A percentile compares a stretch with the other conserved stretches of the same genome.
Conservation (phyloP, 2,888 invertebrate species). For the Agrotis puta region DNA sequence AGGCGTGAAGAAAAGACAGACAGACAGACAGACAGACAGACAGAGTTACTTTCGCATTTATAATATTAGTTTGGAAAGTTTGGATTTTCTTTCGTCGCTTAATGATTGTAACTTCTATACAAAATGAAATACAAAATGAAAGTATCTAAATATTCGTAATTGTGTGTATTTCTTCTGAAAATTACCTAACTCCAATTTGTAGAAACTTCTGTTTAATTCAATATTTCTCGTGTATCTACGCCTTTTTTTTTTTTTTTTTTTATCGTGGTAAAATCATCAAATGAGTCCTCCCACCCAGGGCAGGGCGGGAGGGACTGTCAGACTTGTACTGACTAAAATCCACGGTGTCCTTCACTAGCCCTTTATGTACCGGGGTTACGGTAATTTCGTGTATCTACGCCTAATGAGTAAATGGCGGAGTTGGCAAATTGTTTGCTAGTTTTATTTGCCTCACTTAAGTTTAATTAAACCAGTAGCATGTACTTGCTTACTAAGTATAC, state of each 20-base stretch:
- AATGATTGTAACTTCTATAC: neutral
- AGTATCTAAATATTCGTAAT: neutral
- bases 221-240: slow-evolving; percentile 47
- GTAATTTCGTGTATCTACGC: slow-evolving; percentile 24
- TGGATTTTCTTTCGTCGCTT: too few relatives aligned
- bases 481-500: neutral
- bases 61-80: too few relatives aligned
- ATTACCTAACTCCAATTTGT: slow-evolving; percentile 30
- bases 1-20: too few relatives aligned
- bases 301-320: too few relatives aligned
- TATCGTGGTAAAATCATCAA: too few relatives aligned
- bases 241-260: too few relatives aligned
- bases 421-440: slow-evolving; percentile 43
- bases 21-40: too few relatives aligned
- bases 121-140: neutral
- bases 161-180: slow-evolving; percentile 3
- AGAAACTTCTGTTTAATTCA: slow-evolving; percentile 41
- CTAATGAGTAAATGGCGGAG: slow-evolving; percentile 49
- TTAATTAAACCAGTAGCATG: slow-evolving; percentile 52
- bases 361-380: too few relatives aligned
- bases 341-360: too few relatives aligned
- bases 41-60: too few relatives aligned
- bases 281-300: too few relatives aligned
- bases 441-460: slow-evolving; percentile 44
- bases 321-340: too few relatives aligned